Base-by-base conservation (phyloP, 2,888 invertebrate species). In the Sycophila texana region DNA sequence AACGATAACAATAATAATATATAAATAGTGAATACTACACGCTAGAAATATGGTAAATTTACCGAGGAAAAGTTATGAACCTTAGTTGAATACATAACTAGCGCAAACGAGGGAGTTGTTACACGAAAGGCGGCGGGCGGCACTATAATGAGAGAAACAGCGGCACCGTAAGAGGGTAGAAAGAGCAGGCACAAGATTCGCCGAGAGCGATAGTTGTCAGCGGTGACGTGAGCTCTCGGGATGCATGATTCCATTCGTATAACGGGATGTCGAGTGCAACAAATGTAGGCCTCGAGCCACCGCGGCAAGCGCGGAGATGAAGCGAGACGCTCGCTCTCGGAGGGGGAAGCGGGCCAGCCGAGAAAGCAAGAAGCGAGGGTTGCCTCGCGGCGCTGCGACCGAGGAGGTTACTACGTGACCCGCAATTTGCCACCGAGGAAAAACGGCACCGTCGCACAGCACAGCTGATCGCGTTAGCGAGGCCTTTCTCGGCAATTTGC, bases 381-480 rank as follows among this genome's bases (percentile, higher is more conserved):
- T 71, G 79, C 79, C 79, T 74, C 49, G 79, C 65, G 78, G 78
- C 78, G 65, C 51, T 65, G n/a, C 53, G 75, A 57, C 13, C 61
- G 26, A n/a, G 16, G 39, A 12, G 14, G 18, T 18, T 73, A 67
- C 66, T 86, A 87, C 87, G 86, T 87, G 87, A 87, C 86, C 82
- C 81, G 86, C 86, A 86, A 85, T 85, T 85, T 84, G 81, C 83
- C 82, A 51, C 73, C 79, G 68, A 73, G 82, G 74, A 84, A 86
- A 86, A 85, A 85, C 85, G 81, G 63, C 79, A 73, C 80, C 83
- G 86, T 84, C 83, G 85, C 84, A 83, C 77, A 82, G 81, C 57
- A 82, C 83, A 80, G 83, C 83, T 86, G 86, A 86, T 86, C 85
- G 83, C 70, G 83, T 86, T 86, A 84, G 82, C 74, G 80, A 55